These are phyloP conservation scores for Takifugu rubripes DNA, from an alignment of 2,797 vertebrate species.

Conservation along the genomic window DNA sequence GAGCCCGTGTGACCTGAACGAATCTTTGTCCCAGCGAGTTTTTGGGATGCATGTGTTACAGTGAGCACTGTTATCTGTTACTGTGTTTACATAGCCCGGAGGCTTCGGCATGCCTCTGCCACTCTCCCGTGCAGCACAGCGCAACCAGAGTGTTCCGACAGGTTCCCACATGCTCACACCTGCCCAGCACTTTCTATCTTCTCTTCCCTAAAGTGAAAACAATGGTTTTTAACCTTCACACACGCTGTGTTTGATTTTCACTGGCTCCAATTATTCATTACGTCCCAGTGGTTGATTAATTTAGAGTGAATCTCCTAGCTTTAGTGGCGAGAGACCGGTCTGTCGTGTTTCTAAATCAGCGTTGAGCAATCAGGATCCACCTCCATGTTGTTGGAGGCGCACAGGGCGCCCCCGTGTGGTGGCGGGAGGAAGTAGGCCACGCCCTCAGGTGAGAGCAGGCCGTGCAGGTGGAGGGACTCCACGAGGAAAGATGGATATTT, in stretches of 20 bases:
- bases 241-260: background rate
- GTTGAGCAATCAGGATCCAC: background rate
- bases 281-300: background rate
- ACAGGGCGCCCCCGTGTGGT: conserved; percentile 32
- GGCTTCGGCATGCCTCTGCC: conserved; percentile 62
- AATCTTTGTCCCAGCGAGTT: background rate
- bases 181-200: conserved; percentile 31
- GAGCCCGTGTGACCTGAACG: background rate
- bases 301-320: background rate
- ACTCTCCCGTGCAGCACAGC: conserved; percentile 49
- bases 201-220: conserved; percentile 6
- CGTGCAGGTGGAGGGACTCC: conserved; percentile 2
- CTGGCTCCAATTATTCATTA: background rate
- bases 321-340: background rate
- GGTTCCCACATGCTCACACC: conserved; percentile 63
- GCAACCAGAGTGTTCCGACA: conserved; percentile 49
- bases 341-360: conserved; percentile 3
- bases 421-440: conserved; percentile 46
- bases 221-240: background rate
- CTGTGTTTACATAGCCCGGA: conserved; percentile 69
- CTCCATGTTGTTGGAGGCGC: conserved; percentile 1
- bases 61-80: conserved; percentile 51
- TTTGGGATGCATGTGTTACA: background rate
- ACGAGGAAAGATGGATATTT: background rate
- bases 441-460: conserved; percentile 18